These are phyloP conservation scores for Cyprinodon brontotheroides DNA, from an alignment of 2,113 vertebrate genomes.

Conservation along the genomic window DNA sequence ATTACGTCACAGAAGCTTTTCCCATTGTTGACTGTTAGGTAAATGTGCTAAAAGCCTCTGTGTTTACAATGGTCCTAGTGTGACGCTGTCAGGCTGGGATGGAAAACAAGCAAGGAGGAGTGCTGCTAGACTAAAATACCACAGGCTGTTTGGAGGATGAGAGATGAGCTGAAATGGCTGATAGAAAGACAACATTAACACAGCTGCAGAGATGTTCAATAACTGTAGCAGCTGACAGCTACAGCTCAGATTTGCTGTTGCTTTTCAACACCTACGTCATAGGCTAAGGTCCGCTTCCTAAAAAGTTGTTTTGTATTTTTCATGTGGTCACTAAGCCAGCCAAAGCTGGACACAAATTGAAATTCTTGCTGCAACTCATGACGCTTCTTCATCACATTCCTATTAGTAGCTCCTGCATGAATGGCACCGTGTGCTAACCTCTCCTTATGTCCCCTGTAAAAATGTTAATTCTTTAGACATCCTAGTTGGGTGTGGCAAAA, in stretches of 20 bases:
- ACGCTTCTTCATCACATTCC: neutral
- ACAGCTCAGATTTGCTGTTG: too few species aligned
- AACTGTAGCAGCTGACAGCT: neutral
- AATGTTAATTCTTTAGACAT: neutral
- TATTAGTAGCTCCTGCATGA: neutral
- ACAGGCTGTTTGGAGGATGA: conserved; percentile 33
- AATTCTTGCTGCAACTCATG: neutral
- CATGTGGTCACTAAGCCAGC: neutral
- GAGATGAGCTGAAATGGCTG: conserved; percentile 32
- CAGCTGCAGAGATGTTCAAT: neutral
- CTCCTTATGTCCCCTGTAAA: neutral
- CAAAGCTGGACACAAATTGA: neutral
- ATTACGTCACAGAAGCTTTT: conserved; percentile 37
- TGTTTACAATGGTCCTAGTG: conserved; percentile 55
- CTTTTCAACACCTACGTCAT: neutral
- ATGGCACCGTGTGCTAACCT: too few species aligned
- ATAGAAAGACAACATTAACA: conserved; percentile 14
- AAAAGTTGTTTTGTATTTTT: neutral
- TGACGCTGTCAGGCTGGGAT: conserved; percentile 38
- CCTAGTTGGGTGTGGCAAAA: neutral
- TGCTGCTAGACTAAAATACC: conserved; percentile 11
- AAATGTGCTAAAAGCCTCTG: conserved; percentile 13
- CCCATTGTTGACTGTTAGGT: conserved; percentile 28
- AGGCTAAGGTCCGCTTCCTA: neutral
- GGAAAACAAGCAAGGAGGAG: conserved; percentile 58